Evolutionary conservation across 2,888 invertebrate species (phyloP), one percentile per base, ranked within the genome.

Genomic region (Mantis religiosa): DNA sequence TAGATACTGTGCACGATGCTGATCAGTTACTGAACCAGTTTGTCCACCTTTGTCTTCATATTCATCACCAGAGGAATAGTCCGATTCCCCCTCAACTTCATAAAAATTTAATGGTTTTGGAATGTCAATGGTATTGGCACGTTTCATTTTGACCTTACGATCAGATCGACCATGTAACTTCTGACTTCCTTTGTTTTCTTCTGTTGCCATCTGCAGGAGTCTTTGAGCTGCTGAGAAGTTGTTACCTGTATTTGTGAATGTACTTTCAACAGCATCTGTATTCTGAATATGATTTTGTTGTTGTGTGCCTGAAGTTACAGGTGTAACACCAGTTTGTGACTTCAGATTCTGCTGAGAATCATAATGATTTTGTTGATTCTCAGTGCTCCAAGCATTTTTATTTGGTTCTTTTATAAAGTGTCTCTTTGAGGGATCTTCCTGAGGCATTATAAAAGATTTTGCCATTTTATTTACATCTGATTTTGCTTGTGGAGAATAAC

Each of bases 71-170:
- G 93, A 93, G 85, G 93, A 93, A 90, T 93, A 93, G 89, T 93
- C 93, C n/a, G 91, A 91, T 12, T 91, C 91, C 28, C 91, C 91
- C 83, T 91, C 90, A 20, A 91, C 90, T 30, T 92, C 91, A 87
- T 92, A 92, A 92, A 85, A 94, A 93, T 92, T 95, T 93, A 94
- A 91, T 0, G 96, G 95, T 91, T 97, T 97, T 0, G 97, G 97
- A 92, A 98, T 97, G 92, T 98, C 97, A 90, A 98, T 97, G 1
- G 98, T 98, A 91, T 98, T 98, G 6, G 98, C 97, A 27, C 98
- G 95, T 93, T 97, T 98, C 96, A 98, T 97, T 91, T 96, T 95
- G 34, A 96, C 94, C 92, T 97, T 97, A 91, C 96, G 96, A 90
- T 94, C 95, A 87, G 94, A 94, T 89, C 95, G 92, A 91, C 85